Percentiles rank a stretch among this genome's conserved stretches.
Evolutionary conservation across 2,888 invertebrate species (phyloP).

Genomic region (Ophioninae sp.): DNA sequence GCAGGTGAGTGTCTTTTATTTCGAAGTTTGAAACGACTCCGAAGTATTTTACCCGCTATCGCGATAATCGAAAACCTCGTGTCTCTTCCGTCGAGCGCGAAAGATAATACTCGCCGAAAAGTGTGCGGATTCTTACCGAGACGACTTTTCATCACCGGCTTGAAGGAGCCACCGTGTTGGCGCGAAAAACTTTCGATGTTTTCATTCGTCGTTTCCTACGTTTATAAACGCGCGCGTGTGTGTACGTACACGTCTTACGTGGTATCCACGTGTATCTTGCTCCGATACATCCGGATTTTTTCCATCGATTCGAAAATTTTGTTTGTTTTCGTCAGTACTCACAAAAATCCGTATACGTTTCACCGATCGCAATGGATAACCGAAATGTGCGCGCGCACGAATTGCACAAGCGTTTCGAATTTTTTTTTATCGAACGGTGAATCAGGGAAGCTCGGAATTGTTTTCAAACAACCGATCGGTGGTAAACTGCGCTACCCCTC

Average conservation of each 20-base stretch:
- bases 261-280: background rate
- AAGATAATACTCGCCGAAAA: background rate
- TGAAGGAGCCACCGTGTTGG: constrained; percentile 67
- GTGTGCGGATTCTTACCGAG: background rate
- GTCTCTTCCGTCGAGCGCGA: background rate
- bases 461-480: constrained; percentile 72
- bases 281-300: background rate
- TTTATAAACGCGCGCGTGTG: background rate
- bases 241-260: background rate
- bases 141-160: constrained; percentile 24
- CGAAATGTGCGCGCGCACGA: background rate
- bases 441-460: constrained; percentile 42
- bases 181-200: constrained; percentile 72
- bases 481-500: constrained; percentile 61
- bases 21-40: background rate
- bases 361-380: background rate
- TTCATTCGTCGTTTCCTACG: constrained; percentile 38
- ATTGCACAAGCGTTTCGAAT: constrained; percentile 29
- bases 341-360: no score
- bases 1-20: constrained; percentile 87
- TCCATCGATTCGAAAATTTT: constrained; percentile 16
- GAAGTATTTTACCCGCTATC: background rate
- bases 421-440: constrained; percentile 29
- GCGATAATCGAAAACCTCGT: background rate
- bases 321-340: no score